Base-by-base conservation (phyloP, 2,797 vertebrate species). In the Crenichthys baileyi region DNA sequence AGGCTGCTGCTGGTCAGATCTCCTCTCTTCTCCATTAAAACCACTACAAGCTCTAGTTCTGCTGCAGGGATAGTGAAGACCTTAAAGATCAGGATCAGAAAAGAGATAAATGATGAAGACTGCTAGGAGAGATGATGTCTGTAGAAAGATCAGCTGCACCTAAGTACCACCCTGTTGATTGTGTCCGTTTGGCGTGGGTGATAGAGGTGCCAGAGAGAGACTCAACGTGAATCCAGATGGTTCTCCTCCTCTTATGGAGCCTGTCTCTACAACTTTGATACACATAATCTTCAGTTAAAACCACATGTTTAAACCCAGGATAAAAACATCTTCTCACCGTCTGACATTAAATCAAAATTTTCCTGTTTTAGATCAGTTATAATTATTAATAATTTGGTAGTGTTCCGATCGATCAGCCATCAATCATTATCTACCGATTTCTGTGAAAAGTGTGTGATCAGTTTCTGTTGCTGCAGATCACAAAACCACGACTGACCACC, bases 1-100 rank as follows among this genome's bases (percentile, higher is more conserved):
- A 85, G 98, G 98, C 29, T 94, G 95, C 87, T 99, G 97, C 95
- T 97, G 97, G 98, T 99, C 94, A 94, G 73, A 3, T 46, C 16
- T 24, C 22, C 1, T 13, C 8, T 15, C 18, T 39, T 18, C 22
- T 7, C 1, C 18, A 22, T 24, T 0, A 61, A 29, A 61, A 31
- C 60, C 60, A 31, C 26, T 16, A 13, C 46, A 13, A 48, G 11
- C 6, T 22, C 15, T 51, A 15, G 5, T 51, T 51, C 16, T 18
- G 16, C 50, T 51, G 50, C 50, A 18, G 4, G 41, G 41, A 44
- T 5, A 5, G 8, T 8, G 5, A 44, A 8, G 8, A 18, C 16
- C 15, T 18, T 31, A 31, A 31, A 31, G 31, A 31, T 31, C 31
- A 31, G 31, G 31, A 15, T 20, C 50, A 51, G 50, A 51, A 71